A percentile compares a stretch with the other conserved stretches of the same genome.
phyloP scores from a whole-genome alignment of 2,888 invertebrate genomes.

The Drosophila lutescens region DNA sequence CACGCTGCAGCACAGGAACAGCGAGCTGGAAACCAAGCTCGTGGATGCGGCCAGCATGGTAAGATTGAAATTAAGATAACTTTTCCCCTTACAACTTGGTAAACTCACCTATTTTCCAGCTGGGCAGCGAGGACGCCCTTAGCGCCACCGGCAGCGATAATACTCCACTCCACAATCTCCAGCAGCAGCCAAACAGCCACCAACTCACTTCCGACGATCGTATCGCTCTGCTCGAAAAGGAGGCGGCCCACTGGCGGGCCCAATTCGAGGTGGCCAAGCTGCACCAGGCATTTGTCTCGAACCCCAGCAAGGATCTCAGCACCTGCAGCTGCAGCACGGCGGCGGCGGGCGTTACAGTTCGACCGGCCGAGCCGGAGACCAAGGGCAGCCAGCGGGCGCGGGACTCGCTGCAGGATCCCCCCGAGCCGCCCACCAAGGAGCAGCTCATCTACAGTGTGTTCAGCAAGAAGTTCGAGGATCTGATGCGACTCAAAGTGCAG shows the following conservation, averaged over 20 bases:
- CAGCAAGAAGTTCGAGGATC: conserved; percentile 83
- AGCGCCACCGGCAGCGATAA: conserved; percentile 85
- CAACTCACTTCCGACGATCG: conserved; percentile 80
- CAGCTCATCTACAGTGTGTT: conserved; percentile 82
- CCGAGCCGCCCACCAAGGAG: conserved; percentile 77
- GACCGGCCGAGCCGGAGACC: conserved; percentile 60
- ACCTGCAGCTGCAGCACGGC: conserved; percentile 81
- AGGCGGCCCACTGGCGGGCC: conserved; percentile 90
- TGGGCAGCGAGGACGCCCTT: conserved; percentile 88
- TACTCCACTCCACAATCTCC: conserved; percentile 70
- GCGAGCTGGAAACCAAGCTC: conserved; percentile 84
- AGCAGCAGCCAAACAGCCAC: conserved; percentile 39
- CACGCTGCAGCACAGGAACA: conserved; percentile 83
- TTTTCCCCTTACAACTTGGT: background rate
- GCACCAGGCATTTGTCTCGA: conserved; percentile 77
- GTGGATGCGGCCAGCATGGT: conserved; percentile 87
- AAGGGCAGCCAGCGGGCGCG: conserved; percentile 61
- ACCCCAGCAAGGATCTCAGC: conserved; percentile 62
- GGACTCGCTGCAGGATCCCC: conserved; percentile 67
- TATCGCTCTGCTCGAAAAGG: conserved; percentile 86
- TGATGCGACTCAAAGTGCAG: conserved; percentile 81
- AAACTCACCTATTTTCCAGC: conserved; percentile 78
- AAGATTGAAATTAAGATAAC: conserved; percentile 47
- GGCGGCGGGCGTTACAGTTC: conserved; percentile 80
- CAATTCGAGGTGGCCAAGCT: conserved; percentile 89